A percentile compares a stretch with the other conserved stretches of the same genome.
phyloP scores from a whole-genome alignment of 2,797 vertebrate genomes.

The Epinephelus awoara region DNA sequence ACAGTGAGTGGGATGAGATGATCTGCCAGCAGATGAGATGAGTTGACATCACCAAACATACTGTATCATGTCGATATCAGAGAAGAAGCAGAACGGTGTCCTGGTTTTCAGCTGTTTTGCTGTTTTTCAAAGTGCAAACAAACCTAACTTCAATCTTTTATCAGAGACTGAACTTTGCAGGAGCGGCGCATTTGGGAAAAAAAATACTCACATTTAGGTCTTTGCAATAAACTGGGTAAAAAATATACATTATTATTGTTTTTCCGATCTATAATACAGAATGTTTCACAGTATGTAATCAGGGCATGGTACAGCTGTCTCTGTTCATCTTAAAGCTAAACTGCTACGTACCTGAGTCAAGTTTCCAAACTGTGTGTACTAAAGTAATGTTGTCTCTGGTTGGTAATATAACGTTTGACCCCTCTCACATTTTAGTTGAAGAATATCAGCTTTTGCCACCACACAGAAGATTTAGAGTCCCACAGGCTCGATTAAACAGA shows the following conservation, averaged over 20 bases:
- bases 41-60: constrained; percentile 61
- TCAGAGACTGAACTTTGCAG: constrained; percentile 28
- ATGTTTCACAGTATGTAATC: too few species aligned
- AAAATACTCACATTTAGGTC: background rate
- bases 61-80: constrained; percentile 59
- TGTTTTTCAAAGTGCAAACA: constrained; percentile 34
- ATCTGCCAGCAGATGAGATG: constrained; percentile 54
- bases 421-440: too few species aligned
- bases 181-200: background rate
- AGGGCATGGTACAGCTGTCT: too few species aligned
- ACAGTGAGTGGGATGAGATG: constrained; percentile 62
- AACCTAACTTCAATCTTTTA: constrained; percentile 31
- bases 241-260: background rate
- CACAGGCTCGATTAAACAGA: too few species aligned
- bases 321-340: too few species aligned
- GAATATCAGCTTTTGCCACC: too few species aligned
- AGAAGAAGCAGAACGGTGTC: constrained; percentile 38
- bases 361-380: too few species aligned
- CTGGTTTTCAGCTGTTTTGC: constrained; percentile 53
- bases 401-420: too few species aligned
- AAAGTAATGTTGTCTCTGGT: too few species aligned
- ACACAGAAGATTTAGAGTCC: too few species aligned
- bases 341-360: too few species aligned
- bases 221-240: background rate
- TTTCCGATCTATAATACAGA: too few species aligned